These are phyloP conservation scores for Anabacerthia variegaticeps DNA, from an alignment of 2,797 vertebrate genomes.

Conservation along the genomic window DNA sequence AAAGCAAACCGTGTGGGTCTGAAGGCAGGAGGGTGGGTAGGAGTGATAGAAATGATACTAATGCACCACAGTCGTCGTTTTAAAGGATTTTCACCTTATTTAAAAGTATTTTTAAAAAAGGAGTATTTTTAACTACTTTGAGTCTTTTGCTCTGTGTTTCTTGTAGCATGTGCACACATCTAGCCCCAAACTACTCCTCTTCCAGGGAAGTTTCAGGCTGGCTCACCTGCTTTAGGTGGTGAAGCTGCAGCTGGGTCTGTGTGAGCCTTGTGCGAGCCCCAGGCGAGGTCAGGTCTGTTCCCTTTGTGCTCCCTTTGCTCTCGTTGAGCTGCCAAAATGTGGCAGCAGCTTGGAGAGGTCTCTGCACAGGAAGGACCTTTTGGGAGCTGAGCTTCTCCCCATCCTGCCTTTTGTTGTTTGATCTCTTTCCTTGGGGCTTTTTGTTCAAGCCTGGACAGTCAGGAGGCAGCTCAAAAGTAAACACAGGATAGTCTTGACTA, in stretches of 20 bases:
- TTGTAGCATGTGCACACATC: rapidly evolving
- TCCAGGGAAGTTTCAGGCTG: neutral
- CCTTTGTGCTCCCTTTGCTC: neutral
- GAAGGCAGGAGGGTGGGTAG: neutral
- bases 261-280: neutral
- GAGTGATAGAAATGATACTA: neutral
- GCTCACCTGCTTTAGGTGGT: neutral
- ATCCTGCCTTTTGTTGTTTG: neutral
- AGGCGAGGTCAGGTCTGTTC: neutral
- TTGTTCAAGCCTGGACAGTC: neutral
- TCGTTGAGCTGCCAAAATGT: neutral
- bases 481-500: neutral
- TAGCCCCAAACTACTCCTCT: neutral
- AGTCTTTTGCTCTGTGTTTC: neutral
- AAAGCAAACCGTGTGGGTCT: neutral
- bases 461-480: neutral
- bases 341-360: neutral
- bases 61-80: rapidly evolving
- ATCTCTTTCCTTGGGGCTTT: neutral
- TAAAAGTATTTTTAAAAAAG: neutral
- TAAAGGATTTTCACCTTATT: rapidly evolving
- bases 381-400: neutral
- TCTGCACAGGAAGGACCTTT: neutral
- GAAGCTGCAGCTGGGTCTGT: neutral
- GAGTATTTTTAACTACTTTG: neutral